Evolutionary conservation across 2,797 vertebrate genomes (phyloP), one percentile per base, ranked within the genome.

Genomic region (Artibeus lituratus): DNA sequence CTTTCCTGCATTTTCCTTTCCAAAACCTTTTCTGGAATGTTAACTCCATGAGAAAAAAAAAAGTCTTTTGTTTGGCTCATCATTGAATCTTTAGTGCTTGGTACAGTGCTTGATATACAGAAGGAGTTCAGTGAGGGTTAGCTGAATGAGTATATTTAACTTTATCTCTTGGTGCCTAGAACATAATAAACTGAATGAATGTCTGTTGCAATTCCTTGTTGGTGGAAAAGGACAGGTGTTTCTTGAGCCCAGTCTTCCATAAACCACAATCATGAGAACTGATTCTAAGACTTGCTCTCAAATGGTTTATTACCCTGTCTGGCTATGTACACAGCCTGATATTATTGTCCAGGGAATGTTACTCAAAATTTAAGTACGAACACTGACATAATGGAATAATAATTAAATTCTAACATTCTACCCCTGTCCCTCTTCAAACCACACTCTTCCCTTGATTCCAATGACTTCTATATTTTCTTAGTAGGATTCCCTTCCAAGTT

Each of bases 211-310:
- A 76, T 55, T n/a, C 24, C 32, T 87, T 70, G 51, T n/a, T 78
- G 53, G n/a, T 51, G 4, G 37, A 32, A 53, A 49, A 81, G 57
- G 29, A 47, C 35, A 53, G 24, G 35, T 42, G 82, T 80, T 88
- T 62, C 80, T 73, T 35, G 35, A 92, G 44, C 12, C 29, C 57
- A 91, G 53, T 90, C 35, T 39, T 91, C 55, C 78, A 49, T 65
- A 77, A 70, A 10, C 9, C 35, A 74, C 18, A 83, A 51, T 26
- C n/a, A 51, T 35, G 26, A 76, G 5, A 80, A 87, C 9, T 59
- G 73, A 85, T 39, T 53, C 57, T 29, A 94, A 90, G 65, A 49
- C 39, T 74, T 94, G 70, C 49, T 95, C 90, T 84, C 91, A 80
- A 39, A 90, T 67, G 72, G 39, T 39, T 96, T 57, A 91, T 93